phyloP scores from a whole-genome alignment of 2,113 vertebrate genomes.

The Elanus axillaris region DNA sequence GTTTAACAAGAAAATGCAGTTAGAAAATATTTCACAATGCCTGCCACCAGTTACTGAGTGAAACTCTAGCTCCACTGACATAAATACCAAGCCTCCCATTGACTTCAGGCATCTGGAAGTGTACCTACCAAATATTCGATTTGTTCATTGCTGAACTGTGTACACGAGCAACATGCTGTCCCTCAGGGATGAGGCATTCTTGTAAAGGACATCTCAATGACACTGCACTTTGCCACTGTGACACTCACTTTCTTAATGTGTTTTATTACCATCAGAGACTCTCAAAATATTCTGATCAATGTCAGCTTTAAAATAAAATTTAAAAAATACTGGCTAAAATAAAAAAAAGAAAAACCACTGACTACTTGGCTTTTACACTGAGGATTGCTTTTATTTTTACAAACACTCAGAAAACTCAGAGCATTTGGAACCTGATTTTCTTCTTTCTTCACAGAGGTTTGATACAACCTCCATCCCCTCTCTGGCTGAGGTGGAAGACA shows the following conservation, averaged over 20 bases:
- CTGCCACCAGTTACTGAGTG: not conserved
- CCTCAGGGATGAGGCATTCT: not conserved
- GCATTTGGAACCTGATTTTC: not conserved
- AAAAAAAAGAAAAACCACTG: not conserved
- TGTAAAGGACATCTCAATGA: not conserved
- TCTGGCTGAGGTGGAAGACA: not conserved
- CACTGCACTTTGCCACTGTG: not conserved
- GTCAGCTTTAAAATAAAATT: not conserved
- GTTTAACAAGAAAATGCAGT: not conserved
- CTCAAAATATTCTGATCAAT: not conserved
- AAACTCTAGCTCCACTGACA: not conserved
- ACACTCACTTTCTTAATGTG: not conserved
- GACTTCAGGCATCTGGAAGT: not conserved
- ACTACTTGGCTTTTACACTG: not conserved
- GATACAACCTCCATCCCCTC: not conserved
- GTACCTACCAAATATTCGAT: not conserved
- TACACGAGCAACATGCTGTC: not conserved
- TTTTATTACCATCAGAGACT: fast-evolving
- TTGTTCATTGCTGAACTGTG: not conserved
- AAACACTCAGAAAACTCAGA: not conserved
- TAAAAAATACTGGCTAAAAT: not conserved
- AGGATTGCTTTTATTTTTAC: not conserved
- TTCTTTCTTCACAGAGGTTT: not conserved
- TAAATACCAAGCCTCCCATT: not conserved
- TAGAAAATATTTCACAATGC: not conserved